Conservation (phyloP, 2,797 vertebrate genomes). For the Anguilla megastoma region DNA sequence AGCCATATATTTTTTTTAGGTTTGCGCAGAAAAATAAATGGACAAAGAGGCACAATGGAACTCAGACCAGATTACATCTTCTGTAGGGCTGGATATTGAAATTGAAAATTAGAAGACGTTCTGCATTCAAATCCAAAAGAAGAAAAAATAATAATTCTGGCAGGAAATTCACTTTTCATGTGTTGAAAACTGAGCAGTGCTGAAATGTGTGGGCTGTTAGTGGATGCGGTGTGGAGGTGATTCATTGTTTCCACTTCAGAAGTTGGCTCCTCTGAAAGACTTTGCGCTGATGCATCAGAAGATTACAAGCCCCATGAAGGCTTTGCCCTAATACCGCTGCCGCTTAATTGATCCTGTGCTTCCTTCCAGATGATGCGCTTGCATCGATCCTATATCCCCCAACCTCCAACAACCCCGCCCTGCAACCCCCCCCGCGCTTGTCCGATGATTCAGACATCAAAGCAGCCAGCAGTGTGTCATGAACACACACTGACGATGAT, state of each 20-base stretch:
- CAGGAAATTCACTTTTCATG: not conserved
- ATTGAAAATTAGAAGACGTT: not conserved
- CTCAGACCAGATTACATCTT: not conserved
- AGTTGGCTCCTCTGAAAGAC: not conserved
- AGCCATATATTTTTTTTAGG: not conserved
- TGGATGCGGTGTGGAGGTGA: constrained; percentile 2
- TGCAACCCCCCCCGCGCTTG: not conserved
- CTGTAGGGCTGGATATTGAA: not conserved
- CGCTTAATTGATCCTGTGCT: not conserved
- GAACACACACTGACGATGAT: not conserved
- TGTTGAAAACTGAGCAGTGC: not conserved
- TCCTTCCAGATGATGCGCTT: not conserved
- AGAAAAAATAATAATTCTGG: not conserved
- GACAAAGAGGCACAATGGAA: not conserved
- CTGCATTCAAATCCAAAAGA: not conserved
- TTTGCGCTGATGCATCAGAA: not conserved
- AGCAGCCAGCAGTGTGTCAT: not conserved
- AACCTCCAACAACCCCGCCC: not conserved
- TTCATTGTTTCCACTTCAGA: not conserved
- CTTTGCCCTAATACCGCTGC: not conserved
- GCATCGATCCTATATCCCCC: not conserved
- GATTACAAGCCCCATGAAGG: not conserved
- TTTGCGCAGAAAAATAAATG: not conserved
- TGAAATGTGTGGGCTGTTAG: not conserved
- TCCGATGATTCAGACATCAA: not conserved